A percentile compares a stretch with the other conserved stretches of the same genome.
Conservation (phyloP, 2,113 vertebrate species). For the Zapornia atra region DNA sequence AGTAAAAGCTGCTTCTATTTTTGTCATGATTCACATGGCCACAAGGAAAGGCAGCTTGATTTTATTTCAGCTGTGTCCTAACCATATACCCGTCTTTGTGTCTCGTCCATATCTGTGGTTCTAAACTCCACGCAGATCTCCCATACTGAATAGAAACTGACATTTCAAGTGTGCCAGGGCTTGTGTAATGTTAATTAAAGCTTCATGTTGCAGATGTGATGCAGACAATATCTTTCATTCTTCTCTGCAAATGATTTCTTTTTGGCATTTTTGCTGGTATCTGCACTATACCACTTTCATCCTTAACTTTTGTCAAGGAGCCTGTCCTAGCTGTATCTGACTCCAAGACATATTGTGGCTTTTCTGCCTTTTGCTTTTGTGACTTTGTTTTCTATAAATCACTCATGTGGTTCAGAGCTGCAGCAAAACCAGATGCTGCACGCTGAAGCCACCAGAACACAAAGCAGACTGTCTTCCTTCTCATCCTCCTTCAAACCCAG, state of each 20-base stretch:
- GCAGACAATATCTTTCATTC: constrained; percentile 6
- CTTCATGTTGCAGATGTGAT: constrained; percentile 42
- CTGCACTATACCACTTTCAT: not conserved
- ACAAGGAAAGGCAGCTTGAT: constrained; percentile 24
- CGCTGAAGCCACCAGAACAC: not conserved
- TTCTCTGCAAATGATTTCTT: not conserved
- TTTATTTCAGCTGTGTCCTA: constrained; percentile 64
- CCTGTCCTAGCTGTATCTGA: not conserved
- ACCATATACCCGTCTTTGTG: not conserved
- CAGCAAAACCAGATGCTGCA: not conserved
- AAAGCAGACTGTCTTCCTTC: not conserved
- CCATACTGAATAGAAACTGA: constrained; percentile 15
- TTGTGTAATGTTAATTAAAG: constrained; percentile 65
- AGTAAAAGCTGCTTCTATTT: constrained; percentile 64
- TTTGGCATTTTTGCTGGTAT: not conserved
- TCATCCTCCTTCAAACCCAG: not conserved
- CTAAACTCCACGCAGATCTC: constrained; percentile 3
- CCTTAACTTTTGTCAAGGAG: not conserved
- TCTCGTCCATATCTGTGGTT: not conserved
- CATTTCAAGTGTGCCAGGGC: constrained; percentile 21
- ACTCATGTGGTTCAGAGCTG: not conserved
- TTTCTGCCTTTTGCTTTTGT: not conserved
- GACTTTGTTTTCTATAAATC: constrained; percentile 17
- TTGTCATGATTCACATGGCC: constrained; percentile 9
- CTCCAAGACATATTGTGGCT: not conserved